Base-by-base conservation (phyloP, 2,888 invertebrate species). In the Eulithis prunata region DNA sequence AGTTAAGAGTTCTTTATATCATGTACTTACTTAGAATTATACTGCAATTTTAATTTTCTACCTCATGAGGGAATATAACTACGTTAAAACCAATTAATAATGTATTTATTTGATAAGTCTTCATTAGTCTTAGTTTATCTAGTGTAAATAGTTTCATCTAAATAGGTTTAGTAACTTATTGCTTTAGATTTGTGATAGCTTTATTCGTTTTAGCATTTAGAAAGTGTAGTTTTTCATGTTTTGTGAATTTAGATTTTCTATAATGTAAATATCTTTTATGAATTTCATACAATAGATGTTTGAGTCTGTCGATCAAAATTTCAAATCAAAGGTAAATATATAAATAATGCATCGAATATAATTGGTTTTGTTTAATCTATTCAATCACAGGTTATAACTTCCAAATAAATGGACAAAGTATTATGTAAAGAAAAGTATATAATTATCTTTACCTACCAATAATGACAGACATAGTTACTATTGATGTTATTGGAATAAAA, bases 131-230 rank as follows among this genome's bases (percentile, higher is more conserved):
- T 62, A 38, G 49, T 64, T 52, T 66, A 57, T 68, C 71, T 75
- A 71, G 69, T 86, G 86, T 86, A 86, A 73, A 85, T 84, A 86
- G 73, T 75, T 66, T 71, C 58, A 64, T 63, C 14, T 32, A 75
- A 76, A 68, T 69, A 82, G 80, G 70, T 68, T 76, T 86, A 88
- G 80, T 90, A 88, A 91, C 80, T 91, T 90, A 91, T 91, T 90
- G 76, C 80, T 84, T 82, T 91, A 89, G 89, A 87, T 86, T 64
- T 86, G 88, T 91, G 87, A 89, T 90, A 89, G 89, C 84, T 87
- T 85, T 86, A 86, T 82, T 82, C 79, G 77, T 83, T 80, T 78
- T 78, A 80, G 75, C 57, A 74, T 71, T 66, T 71, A 45, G 56
- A 66, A 62, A 21, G 54, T 58, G 68, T 74, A 75, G 68, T 68